phyloP scores from a whole-genome alignment of 1,140 invertebrate species.

The Caenorhabditis remanei region DNA sequence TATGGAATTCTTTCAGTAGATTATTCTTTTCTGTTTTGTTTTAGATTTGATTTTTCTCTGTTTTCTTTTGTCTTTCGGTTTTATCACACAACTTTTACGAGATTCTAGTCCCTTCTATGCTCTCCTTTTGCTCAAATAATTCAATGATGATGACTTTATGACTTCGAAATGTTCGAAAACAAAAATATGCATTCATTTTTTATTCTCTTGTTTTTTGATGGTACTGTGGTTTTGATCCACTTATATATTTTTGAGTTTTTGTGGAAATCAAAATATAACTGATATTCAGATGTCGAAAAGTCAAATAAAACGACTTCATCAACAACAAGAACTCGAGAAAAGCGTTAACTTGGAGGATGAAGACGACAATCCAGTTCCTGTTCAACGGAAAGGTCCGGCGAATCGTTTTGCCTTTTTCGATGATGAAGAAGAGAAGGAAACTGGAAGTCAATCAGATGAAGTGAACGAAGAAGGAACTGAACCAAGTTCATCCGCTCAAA shows the following conservation, averaged over 20 bases:
- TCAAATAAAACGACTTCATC: constrained; percentile 49
- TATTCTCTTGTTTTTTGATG: not conserved
- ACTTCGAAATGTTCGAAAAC: not conserved
- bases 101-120: constrained; percentile 18
- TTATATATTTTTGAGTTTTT: not conserved
- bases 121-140: not conserved
- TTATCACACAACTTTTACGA: constrained; percentile 29
- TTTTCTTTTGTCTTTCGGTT: constrained; percentile 10
- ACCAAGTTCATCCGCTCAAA: not conserved
- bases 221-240: not conserved
- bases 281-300: constrained; percentile 62
- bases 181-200: not conserved
- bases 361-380: not conserved
- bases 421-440: constrained; percentile 18
- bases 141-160: not conserved
- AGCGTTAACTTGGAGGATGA: constrained; percentile 7
- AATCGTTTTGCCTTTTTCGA: constrained; percentile 58
- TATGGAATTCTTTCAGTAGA: not conserved
- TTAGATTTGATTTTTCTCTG: not conserved
- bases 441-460: not conserved
- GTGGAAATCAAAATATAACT: not conserved
- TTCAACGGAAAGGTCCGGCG: constrained; percentile 2
- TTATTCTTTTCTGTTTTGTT: not conserved
- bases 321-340: constrained; percentile 60
- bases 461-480: not conserved